phyloP scores from a whole-genome alignment of 2,888 invertebrate genomes.

The Lithophane semibrunnea region DNA sequence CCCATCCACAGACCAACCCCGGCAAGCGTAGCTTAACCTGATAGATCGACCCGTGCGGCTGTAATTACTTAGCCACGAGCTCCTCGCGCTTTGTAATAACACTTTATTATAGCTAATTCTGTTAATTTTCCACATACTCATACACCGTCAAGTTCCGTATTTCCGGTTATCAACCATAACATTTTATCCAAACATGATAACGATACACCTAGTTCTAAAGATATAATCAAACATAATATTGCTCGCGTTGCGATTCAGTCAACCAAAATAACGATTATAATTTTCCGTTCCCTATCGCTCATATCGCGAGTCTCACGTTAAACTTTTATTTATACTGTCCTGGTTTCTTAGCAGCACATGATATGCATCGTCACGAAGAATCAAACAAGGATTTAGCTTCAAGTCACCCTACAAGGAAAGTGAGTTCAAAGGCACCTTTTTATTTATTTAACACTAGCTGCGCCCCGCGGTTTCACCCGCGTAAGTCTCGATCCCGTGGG shows the following conservation, averaged over 20 bases:
- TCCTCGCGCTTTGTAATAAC: too few relatives aligned
- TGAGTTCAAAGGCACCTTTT: slow-evolving; percentile 31
- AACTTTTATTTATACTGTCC: slow-evolving; percentile 53
- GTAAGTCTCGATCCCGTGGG: too few relatives aligned
- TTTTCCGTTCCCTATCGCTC: slow-evolving; percentile 2
- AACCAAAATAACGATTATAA: too few relatives aligned
- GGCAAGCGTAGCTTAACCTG: too few relatives aligned
- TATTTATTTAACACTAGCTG: slow-evolving; percentile 17
- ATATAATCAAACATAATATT: slow-evolving; percentile 61
- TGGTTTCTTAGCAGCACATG: slow-evolving; percentile 51
- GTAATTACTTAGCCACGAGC: too few relatives aligned
- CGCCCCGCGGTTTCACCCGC: too few relatives aligned
- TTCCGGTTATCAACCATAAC: not conserved
- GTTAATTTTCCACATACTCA: not conserved
- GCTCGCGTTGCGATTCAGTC: slow-evolving; percentile 60
- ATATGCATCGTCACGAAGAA: slow-evolving; percentile 63
- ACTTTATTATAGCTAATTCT: not conserved
- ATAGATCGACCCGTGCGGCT: too few relatives aligned
- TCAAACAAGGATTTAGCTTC: slow-evolving; percentile 60
- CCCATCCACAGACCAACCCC: too few relatives aligned
- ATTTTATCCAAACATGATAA: slow-evolving; percentile 6
- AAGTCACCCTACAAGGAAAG: slow-evolving; percentile 42
- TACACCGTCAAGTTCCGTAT: not conserved
- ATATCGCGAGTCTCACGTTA: slow-evolving; percentile 16
- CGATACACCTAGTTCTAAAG: slow-evolving; percentile 30